A percentile compares a stretch with the other conserved stretches of the same genome.
These are phyloP conservation scores for Simalia tracyae DNA, from an alignment of 2,797 vertebrate genomes.

Conservation along the genomic window DNA sequence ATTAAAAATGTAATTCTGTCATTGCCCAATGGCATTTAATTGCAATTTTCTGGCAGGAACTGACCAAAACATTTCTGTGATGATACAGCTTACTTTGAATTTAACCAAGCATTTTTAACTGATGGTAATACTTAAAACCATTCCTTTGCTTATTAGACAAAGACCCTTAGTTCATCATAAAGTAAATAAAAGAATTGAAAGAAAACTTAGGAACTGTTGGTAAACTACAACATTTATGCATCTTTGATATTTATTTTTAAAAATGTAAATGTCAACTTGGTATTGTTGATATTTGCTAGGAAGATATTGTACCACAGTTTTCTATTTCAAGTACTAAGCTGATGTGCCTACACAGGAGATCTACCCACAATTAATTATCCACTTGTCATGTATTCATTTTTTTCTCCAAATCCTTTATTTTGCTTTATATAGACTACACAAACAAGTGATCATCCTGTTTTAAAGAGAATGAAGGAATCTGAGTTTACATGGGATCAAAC, in stretches of 20 bases:
- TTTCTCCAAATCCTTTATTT: not conserved
- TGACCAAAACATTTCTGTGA: not conserved
- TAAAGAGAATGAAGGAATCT: not conserved
- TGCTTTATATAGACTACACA: not conserved
- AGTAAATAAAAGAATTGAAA: not conserved
- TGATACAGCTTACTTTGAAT: not conserved
- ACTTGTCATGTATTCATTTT: not conserved
- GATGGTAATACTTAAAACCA: not conserved
- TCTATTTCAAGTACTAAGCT: not conserved
- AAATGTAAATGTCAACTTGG: not conserved
- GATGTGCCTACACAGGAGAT: not conserved
- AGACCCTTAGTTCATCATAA: not conserved
- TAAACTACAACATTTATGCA: not conserved
- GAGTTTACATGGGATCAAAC: not conserved
- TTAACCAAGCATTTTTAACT: not conserved
- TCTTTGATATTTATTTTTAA: not conserved
- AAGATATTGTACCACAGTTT: not conserved
- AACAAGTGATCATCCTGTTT: not conserved
- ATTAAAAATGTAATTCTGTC: not conserved
- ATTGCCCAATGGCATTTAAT: not conserved
- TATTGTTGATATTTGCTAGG: not conserved
- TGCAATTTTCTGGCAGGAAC: not conserved
- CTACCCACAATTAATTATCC: not conserved
- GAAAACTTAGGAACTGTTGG: not conserved
- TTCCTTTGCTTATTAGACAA: not conserved